Conservation (phyloP, 2,888 invertebrate genomes). For the Leucophenga maculata region DNA sequence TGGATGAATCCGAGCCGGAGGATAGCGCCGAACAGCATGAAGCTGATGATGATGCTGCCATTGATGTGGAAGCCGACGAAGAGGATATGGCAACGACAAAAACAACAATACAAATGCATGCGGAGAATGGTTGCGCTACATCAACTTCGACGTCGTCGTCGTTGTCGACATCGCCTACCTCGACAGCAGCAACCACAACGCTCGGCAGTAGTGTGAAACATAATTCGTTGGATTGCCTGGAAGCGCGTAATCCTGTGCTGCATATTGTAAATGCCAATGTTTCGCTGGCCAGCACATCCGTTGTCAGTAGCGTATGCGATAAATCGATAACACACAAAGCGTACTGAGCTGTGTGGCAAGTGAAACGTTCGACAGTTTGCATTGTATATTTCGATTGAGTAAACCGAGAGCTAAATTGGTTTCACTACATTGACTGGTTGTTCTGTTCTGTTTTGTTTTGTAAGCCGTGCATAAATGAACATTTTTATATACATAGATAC, state of each 20-base stretch:
- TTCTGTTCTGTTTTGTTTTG: neutral
- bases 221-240: constrained; percentile 15
- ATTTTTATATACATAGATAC: too few species aligned
- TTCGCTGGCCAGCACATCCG: constrained; percentile 33
- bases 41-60: constrained; percentile 63
- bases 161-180: too few species aligned
- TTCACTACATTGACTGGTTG: neutral
- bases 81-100: constrained; percentile 49
- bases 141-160: constrained; percentile 28
- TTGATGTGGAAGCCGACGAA: constrained; percentile 68
- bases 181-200: neutral
- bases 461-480: neutral
- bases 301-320: constrained; percentile 34
- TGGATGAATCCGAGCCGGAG: constrained; percentile 56
- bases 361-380: constrained; percentile 25
- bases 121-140: neutral
- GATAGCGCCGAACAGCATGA: constrained; percentile 42
- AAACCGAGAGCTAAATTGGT: neutral
- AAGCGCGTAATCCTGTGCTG: constrained; percentile 11
- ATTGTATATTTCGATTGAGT: constrained; percentile 41
- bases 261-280: constrained; percentile 28
- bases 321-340: constrained; percentile 54
- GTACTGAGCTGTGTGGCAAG: constrained; percentile 25
- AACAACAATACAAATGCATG: neutral
- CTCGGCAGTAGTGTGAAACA: neutral